Conservation (phyloP, 2,113 vertebrate species). For the Epinephelus fuscoguttatus region DNA sequence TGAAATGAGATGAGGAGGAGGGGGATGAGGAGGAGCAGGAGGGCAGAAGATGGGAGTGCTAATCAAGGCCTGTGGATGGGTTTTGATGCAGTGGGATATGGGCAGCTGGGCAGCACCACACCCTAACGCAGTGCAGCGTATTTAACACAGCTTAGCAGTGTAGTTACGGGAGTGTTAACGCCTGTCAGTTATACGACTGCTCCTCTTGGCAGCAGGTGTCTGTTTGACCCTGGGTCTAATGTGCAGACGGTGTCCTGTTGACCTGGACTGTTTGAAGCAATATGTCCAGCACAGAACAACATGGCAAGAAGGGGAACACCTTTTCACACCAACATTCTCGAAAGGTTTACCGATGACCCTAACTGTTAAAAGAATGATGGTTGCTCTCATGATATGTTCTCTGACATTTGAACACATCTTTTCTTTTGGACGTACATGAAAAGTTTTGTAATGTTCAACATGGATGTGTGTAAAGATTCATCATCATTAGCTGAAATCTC, state of each 20-base stretch:
- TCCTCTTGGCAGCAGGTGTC: slow-evolving; percentile 70
- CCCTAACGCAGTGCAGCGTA: slow-evolving; percentile 69
- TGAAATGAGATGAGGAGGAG: slow-evolving; percentile 75
- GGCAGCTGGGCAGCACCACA: slow-evolving; percentile 38
- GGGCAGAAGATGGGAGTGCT: slow-evolving; percentile 50
- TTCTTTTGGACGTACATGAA: background rate
- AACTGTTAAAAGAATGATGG: slow-evolving; percentile 27
- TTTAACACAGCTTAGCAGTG: slow-evolving; percentile 77
- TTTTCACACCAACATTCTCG: slow-evolving; percentile 48
- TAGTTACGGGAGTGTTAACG: slow-evolving; percentile 81
- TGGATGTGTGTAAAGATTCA: background rate
- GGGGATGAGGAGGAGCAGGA: slow-evolving; percentile 35
- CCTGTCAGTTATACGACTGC: slow-evolving; percentile 75
- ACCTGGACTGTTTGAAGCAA: slow-evolving; percentile 53
- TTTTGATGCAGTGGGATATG: slow-evolving; percentile 32
- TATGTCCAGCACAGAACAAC: slow-evolving; percentile 12
- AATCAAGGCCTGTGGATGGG: slow-evolving; percentile 56
- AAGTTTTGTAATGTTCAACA: background rate
- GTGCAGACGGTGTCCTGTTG: slow-evolving; percentile 66
- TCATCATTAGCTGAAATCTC: background rate
- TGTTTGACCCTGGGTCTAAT: slow-evolving; percentile 70
- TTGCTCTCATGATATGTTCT: slow-evolving; percentile 35
- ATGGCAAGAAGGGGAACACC: slow-evolving; percentile 18
- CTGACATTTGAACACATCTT: slow-evolving; percentile 3
- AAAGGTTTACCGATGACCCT: slow-evolving; percentile 44